These are phyloP conservation scores for Myotis vivesi DNA, from an alignment of 2,797 vertebrate genomes.

Conservation along the genomic window DNA sequence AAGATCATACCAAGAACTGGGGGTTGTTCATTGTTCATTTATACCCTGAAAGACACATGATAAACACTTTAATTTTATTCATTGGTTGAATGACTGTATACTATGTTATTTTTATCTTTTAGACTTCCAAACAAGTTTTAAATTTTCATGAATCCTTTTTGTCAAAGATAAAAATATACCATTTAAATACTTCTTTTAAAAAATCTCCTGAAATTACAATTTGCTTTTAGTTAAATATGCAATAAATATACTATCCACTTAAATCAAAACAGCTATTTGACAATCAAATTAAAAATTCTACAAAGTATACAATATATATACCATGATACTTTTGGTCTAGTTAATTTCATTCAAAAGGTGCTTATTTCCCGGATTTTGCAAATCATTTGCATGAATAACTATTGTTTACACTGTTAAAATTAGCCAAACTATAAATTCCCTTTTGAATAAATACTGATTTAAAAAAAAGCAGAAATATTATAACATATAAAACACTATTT, in stretches of 20 bases:
- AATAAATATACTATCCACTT: background rate
- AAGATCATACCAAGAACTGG: background rate
- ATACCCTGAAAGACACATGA: background rate
- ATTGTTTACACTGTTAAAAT: background rate
- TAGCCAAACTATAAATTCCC: background rate
- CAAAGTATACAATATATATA: background rate
- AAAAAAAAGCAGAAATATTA: background rate
- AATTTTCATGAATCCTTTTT: background rate
- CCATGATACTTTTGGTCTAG: background rate
- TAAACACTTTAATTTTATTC: background rate
- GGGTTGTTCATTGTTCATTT: background rate
- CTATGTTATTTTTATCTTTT: background rate
- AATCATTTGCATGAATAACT: background rate
- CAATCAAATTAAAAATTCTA: background rate
- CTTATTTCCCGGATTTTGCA: background rate
- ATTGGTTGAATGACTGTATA: background rate
- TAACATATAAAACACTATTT: background rate
- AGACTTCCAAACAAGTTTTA: background rate
- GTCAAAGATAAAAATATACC: background rate
- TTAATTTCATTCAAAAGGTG: background rate
- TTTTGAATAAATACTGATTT: background rate
- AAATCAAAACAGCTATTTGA: background rate
- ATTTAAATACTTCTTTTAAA: background rate
- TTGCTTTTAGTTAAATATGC: background rate
- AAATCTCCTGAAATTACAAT: background rate